Evolutionary conservation across 2,888 invertebrate species (phyloP).

Genomic region (Acleris literana): DNA sequence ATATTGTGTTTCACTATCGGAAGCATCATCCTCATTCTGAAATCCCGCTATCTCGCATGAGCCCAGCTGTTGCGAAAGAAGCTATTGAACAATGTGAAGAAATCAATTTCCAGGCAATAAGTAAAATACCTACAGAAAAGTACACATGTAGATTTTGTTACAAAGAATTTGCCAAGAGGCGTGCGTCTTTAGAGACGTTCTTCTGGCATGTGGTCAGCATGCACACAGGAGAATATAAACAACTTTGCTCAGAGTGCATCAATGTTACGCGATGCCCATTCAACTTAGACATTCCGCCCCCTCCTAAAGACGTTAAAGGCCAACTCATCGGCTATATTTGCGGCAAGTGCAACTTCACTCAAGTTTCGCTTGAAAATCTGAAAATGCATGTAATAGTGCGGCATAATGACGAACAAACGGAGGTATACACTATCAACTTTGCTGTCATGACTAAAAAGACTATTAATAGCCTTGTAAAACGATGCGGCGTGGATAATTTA

Average conservation of each 20-base stretch:
- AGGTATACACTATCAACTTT: conserved; percentile 72
- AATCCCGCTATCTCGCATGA: conserved; percentile 85
- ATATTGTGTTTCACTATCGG: conserved; percentile 87
- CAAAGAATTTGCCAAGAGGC: conserved; percentile 61
- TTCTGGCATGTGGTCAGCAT: conserved; percentile 88
- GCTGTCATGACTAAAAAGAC: conserved; percentile 59
- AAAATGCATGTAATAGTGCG: conserved; percentile 85
- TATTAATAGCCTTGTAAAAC: conserved; percentile 49
- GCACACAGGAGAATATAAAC: conserved; percentile 91
- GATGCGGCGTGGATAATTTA: conserved; percentile 39
- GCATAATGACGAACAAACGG: conserved; percentile 77
- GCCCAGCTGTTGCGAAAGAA: conserved; percentile 73
- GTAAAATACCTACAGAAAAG: conserved; percentile 62
- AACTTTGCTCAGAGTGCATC: conserved; percentile 85
- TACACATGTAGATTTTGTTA: conserved; percentile 73
- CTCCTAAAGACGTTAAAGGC: conserved; percentile 65
- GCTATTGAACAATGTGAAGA: conserved; percentile 82
- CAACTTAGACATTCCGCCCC: conserved; percentile 69
- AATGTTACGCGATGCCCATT: conserved; percentile 60
- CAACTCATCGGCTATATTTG: conserved; percentile 86
- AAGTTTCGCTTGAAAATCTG: conserved; percentile 84
- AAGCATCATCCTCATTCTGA: conserved; percentile 86
- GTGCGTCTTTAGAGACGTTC: conserved; percentile 73
- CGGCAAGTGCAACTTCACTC: conserved; percentile 88
- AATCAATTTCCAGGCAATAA: conserved; percentile 62